These are phyloP conservation scores for Nomada ferruginata DNA, from an alignment of 2,888 invertebrate genomes.

Conservation along the genomic window DNA sequence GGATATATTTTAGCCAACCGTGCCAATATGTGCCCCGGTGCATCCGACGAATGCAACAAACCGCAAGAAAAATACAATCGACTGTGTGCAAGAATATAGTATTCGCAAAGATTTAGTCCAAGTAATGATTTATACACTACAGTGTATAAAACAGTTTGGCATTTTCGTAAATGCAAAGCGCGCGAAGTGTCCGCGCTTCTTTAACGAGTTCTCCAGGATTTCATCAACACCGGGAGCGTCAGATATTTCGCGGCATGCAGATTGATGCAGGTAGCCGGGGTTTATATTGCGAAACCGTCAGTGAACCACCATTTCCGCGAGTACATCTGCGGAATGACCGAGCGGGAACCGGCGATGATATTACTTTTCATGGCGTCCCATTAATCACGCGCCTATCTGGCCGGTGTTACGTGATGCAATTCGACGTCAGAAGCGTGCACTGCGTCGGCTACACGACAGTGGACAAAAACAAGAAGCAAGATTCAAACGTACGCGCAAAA, in stretches of 20 bases:
- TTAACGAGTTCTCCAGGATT: constrained; percentile 17
- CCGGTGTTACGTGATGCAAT: constrained; percentile 40
- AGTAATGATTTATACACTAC: too few relatives aligned
- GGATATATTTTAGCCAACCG: too few relatives aligned
- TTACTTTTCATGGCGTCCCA: constrained; percentile 69
- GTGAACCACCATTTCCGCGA: constrained; percentile 45
- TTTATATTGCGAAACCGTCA: constrained; percentile 39
- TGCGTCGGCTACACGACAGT: background rate
- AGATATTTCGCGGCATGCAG: constrained; percentile 31
- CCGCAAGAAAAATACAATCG: too few relatives aligned
- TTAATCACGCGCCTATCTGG: constrained; percentile 64
- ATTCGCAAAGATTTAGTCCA: too few relatives aligned
- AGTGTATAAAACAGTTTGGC: too few relatives aligned
- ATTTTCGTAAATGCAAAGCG: background rate
- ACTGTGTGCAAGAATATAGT: too few relatives aligned
- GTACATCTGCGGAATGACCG: constrained; percentile 52
- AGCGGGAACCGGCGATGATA: constrained; percentile 44
- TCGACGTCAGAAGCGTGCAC: constrained; percentile 37
- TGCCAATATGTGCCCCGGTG: too few relatives aligned
- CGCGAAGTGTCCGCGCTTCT: background rate
- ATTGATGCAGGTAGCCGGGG: constrained; percentile 42
- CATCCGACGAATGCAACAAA: too few relatives aligned
- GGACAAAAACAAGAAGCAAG: background rate
- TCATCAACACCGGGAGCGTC: constrained; percentile 18
- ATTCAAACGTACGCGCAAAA: background rate